phyloP scores from a whole-genome alignment of 2,113 vertebrate genomes.

The Atlantisia rogersi region DNA sequence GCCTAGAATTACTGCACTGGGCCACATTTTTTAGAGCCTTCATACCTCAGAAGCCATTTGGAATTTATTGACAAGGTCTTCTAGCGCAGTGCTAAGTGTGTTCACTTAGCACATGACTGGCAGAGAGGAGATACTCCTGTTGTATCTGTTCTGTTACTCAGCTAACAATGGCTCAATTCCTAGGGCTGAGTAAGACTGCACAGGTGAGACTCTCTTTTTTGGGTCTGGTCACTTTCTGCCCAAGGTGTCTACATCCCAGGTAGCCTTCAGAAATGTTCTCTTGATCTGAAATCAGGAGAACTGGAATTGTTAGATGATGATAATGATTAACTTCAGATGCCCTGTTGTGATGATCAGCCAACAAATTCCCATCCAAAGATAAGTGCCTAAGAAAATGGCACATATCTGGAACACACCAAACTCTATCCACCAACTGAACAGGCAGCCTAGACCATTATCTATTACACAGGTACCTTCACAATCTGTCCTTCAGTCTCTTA shows the following conservation, averaged over 20 bases:
- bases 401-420: not conserved
- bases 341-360: not conserved
- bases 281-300: not conserved
- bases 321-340: not conserved
- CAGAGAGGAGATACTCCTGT: not conserved
- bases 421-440: not conserved
- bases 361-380: not conserved
- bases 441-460: not conserved
- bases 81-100: not conserved
- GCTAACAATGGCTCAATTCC: not conserved
- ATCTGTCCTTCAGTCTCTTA: not conserved
- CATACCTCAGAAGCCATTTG: not conserved
- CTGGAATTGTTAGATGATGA: not conserved
- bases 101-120: not conserved
- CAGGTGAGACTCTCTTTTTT: not conserved
- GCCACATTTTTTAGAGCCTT: not conserved
- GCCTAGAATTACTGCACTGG: not conserved
- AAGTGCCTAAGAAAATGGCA: constrained; percentile 4
- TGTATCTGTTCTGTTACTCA: not conserved
- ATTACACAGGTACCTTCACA: not conserved
- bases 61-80: not conserved
- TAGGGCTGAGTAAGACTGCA: not conserved
- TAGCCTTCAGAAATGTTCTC: not conserved
- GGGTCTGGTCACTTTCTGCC: not conserved
- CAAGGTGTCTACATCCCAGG: not conserved